Evolutionary conservation across 2,888 invertebrate genomes (phyloP).

Genomic region (Ypsolopha scabrella): DNA sequence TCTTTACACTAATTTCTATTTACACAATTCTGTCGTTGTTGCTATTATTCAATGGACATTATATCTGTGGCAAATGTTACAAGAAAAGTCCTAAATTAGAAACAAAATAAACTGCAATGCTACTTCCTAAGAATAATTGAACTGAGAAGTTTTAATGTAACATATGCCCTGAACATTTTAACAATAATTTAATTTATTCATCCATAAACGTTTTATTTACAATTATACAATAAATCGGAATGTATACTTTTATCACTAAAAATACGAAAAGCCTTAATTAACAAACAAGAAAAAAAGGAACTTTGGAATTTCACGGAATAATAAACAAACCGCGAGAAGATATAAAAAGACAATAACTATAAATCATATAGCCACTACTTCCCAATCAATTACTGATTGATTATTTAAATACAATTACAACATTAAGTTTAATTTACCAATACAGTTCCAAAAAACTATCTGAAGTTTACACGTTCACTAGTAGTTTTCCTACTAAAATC

Average conservation of each 20-base stretch:
- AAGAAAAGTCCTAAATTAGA: no score
- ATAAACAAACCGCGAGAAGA: neutral
- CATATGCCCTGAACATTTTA: neutral
- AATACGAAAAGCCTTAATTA: constrained; percentile 11
- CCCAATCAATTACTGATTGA: no score
- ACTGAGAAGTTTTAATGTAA: no score
- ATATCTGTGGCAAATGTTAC: no score
- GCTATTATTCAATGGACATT: neutral
- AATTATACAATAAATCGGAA: constrained; percentile 15
- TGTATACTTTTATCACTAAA: constrained; percentile 10
- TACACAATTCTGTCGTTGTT: constrained; percentile 2
- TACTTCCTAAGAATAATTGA: no score
- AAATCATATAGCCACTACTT: no score
- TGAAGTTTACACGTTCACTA: no score
- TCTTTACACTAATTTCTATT: constrained; percentile 3
- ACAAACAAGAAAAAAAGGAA: constrained; percentile 40
- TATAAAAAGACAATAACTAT: neutral
- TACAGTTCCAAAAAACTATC: no score
- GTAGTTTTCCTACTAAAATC: neutral
- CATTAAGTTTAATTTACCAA: no score
- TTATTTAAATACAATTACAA: no score
- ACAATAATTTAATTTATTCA: constrained; percentile 10
- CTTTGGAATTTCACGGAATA: constrained; percentile 23
- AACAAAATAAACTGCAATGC: no score
- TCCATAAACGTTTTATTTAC: constrained; percentile 16